Percentiles rank a stretch among this genome's conserved stretches.
Conservation (phyloP, 2,797 vertebrate species). For the Avahi laniger region DNA sequence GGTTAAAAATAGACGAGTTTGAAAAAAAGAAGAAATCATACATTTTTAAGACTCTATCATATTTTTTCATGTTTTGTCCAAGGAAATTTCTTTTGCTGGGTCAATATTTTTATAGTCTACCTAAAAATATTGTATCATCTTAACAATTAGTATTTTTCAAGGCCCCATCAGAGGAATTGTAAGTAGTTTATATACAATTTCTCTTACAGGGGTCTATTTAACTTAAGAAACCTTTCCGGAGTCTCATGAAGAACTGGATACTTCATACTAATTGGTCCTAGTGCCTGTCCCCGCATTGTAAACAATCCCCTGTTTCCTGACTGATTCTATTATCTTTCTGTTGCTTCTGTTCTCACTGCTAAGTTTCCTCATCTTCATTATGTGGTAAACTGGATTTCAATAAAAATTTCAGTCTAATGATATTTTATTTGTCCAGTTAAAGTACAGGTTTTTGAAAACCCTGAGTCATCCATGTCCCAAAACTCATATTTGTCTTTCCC, state of each 20-base stretch:
- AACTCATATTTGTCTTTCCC: background rate
- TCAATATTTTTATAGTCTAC: constrained; percentile 12
- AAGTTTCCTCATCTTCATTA: background rate
- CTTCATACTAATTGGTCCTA: background rate
- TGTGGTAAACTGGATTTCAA: background rate
- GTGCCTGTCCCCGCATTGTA: background rate
- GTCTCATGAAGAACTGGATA: background rate
- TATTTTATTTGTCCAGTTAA: constrained; percentile 5
- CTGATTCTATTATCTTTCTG: constrained; percentile 16
- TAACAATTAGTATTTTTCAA: background rate
- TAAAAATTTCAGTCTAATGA: background rate
- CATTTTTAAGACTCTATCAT: background rate
- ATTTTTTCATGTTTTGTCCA: constrained; percentile 3
- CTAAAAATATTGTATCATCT: constrained; percentile 14
- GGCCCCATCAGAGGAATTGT: background rate
- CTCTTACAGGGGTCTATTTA: background rate
- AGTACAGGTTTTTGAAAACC: constrained; percentile 2
- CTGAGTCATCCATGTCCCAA: background rate
- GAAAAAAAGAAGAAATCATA: background rate
- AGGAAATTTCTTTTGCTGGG: background rate
- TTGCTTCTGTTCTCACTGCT: background rate
- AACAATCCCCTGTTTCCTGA: background rate
- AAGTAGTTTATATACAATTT: background rate
- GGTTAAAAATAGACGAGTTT: constrained; percentile 11
- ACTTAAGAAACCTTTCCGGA: background rate